Evolutionary conservation across 2,797 vertebrate species (phyloP), one percentile per base, ranked within the genome.

Genomic region (Poeciliopsis turneri): DNA sequence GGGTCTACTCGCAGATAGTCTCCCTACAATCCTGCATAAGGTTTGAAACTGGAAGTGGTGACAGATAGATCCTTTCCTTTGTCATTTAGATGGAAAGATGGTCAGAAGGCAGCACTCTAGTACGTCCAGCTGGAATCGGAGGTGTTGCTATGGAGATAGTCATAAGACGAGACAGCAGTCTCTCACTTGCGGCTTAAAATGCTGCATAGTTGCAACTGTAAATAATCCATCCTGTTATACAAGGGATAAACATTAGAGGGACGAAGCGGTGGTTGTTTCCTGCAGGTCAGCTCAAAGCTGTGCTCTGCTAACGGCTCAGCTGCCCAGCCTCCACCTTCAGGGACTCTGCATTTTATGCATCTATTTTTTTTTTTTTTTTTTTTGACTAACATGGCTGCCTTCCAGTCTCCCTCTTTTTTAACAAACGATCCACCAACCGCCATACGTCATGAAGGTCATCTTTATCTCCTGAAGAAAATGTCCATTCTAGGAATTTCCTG

Each of bases 211-310:
- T 79, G 61, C 55, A 72, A 53, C 76, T 55, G 4, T 66, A 72
- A 76, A 68, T 68, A 68, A 68, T 68, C 68, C 68, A 69, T 28
- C 41, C 28, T 46, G 16, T 45, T 45, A 15, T 69, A 25, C 68
- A 45, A 69, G 41, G 41, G 68, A 43, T 69, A 69, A 69, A 69
- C 39, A 69, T n/a, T 69, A 69, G 68, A 43, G 39, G 68, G 39
- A 43, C 39, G 7, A n/a, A 43, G 25, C 12, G 4, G 11, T 45
- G 68, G 41, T 28, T 45, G 41, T 43, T 43, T 69, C 66, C 66
- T 69, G 23, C 23, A 43, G 39, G 23, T 43, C 39, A 25, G 23
- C 12, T 69, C 11, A n/a, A 69, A 69, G 25, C 23, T 45, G 39
- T 43, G 36, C 36, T 68, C 16, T 9, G 39, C 10, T 12, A 12